Evolutionary conservation across 2,888 invertebrate species (phyloP).

Genomic region (Cyrtodaria siliqua): DNA sequence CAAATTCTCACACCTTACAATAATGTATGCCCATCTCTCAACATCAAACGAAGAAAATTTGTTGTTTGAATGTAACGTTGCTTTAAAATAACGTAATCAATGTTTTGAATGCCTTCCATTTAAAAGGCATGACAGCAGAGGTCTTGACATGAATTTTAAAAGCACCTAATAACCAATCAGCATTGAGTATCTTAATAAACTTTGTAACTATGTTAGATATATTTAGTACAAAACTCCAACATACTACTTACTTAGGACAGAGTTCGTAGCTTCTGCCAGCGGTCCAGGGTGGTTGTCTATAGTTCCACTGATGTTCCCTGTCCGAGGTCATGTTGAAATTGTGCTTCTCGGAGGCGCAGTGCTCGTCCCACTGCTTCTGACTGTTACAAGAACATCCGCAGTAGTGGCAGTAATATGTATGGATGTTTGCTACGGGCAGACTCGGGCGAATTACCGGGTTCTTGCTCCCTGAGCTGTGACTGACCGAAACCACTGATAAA

Average conservation of each 20-base stretch:
- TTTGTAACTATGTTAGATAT: no score
- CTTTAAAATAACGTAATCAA: no score
- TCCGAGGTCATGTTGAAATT: slow-evolving; percentile 83
- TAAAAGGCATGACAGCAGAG: no score
- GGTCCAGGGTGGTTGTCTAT: slow-evolving; percentile 83
- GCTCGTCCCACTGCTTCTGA: slow-evolving; percentile 82
- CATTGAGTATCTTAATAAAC: no score
- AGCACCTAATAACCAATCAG: no score
- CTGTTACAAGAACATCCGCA: slow-evolving; percentile 79
- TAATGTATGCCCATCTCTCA: no score
- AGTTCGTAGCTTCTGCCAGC: slow-evolving; percentile 70
- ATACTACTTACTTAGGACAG: slow-evolving; percentile 76
- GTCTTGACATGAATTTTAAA: no score
- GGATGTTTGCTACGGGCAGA: slow-evolving; percentile 58
- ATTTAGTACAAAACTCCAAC: no score
- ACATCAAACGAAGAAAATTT: no score
- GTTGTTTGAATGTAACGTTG: no score
- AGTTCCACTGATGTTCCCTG: slow-evolving; percentile 85
- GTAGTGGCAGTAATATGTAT: slow-evolving; percentile 80
- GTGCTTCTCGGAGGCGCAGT: slow-evolving; percentile 82
- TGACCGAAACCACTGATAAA: slow-evolving; percentile 78
- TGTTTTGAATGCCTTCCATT: no score
- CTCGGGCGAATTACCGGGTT: slow-evolving; percentile 12
- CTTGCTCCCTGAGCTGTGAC: slow-evolving; percentile 11
- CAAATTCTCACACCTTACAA: no score